phyloP scores from a whole-genome alignment of 2,888 invertebrate species.

The Mesorhabditis belari region DNA sequence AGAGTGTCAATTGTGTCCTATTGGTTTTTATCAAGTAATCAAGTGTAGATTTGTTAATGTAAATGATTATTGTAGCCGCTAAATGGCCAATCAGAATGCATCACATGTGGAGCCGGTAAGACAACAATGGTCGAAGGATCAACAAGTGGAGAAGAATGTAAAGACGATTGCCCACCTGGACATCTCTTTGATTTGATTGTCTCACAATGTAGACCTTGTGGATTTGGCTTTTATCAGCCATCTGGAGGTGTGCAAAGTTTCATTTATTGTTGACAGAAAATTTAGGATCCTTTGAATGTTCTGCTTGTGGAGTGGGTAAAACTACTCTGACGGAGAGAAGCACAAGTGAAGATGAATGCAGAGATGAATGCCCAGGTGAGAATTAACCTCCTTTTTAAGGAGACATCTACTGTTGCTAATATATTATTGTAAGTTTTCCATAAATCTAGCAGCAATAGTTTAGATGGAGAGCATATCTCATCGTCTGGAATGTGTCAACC shows the following conservation, averaged over 20 bases:
- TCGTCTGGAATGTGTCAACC: slow-evolving; percentile 82
- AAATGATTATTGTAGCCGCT: no score
- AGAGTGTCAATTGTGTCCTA: slow-evolving; percentile 53
- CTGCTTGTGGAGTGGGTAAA: slow-evolving; percentile 52
- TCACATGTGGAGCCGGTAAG: slow-evolving; percentile 49
- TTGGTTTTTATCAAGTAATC: slow-evolving; percentile 54
- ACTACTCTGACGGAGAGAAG: slow-evolving; percentile 48
- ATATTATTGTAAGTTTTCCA: no score
- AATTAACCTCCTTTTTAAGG: no score
- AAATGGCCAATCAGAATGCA: slow-evolving; percentile 47
- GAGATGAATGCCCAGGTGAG: slow-evolving; percentile 50
- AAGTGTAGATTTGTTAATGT: no score
- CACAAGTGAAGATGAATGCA: slow-evolving; percentile 46
- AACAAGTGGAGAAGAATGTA: slow-evolving; percentile 45
- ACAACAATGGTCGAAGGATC: slow-evolving; percentile 48
- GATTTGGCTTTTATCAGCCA: slow-evolving; percentile 52
- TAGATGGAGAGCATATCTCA: slow-evolving; percentile 55
- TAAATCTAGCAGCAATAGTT: slow-evolving; percentile 1
- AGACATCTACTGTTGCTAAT: no score
- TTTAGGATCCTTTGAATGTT: slow-evolving; percentile 40
- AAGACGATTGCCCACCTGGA: slow-evolving; percentile 49
- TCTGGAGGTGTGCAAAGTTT: slow-evolving; percentile 8
- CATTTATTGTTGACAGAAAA: no score
- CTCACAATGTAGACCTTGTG: slow-evolving; percentile 41
- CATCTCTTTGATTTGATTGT: slow-evolving; percentile 43